These are phyloP conservation scores for Etheostoma cragini DNA, from an alignment of 2,113 vertebrate species.

Conservation along the genomic window DNA sequence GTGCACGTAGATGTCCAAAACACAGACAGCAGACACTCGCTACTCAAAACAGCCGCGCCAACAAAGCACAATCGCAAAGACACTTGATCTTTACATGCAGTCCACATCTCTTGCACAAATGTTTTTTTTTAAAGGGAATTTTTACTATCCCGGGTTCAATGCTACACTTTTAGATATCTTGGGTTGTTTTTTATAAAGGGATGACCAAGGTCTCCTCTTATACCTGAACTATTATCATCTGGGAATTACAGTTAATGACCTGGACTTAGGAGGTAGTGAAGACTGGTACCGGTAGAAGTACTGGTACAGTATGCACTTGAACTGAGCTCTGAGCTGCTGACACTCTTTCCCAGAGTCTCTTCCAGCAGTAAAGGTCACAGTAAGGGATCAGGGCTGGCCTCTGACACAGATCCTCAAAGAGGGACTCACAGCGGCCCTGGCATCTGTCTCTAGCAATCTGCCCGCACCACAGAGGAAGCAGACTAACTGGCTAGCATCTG, in stretches of 20 bases:
- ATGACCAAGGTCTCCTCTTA: slow-evolving; percentile 23
- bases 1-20: slow-evolving; percentile 47
- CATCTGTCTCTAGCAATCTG: slow-evolving; percentile 85
- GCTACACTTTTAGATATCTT: slow-evolving; percentile 11
- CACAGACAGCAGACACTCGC: slow-evolving; percentile 49
- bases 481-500: slow-evolving; percentile 82
- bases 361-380: slow-evolving; percentile 82
- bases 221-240: slow-evolving; percentile 37
- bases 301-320: slow-evolving; percentile 50
- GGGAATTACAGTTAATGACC: slow-evolving; percentile 38
- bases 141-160: slow-evolving; percentile 6
- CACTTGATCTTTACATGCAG: slow-evolving; percentile 29
- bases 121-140: neutral
- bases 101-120: slow-evolving; percentile 24
- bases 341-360: slow-evolving; percentile 68
- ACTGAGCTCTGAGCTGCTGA: slow-evolving; percentile 60
- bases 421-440: slow-evolving; percentile 78
- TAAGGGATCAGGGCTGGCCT: slow-evolving; percentile 72
- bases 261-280: slow-evolving; percentile 44
- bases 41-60: slow-evolving; percentile 39
- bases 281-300: slow-evolving; percentile 24
- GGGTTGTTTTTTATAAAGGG: slow-evolving; percentile 2
- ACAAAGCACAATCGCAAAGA: slow-evolving; percentile 36
- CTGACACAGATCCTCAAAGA: slow-evolving; percentile 82
- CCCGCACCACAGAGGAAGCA: slow-evolving; percentile 65